Base-by-base conservation (phyloP, 2,797 vertebrate genomes). In the Rhinoraja longicauda region DNA sequence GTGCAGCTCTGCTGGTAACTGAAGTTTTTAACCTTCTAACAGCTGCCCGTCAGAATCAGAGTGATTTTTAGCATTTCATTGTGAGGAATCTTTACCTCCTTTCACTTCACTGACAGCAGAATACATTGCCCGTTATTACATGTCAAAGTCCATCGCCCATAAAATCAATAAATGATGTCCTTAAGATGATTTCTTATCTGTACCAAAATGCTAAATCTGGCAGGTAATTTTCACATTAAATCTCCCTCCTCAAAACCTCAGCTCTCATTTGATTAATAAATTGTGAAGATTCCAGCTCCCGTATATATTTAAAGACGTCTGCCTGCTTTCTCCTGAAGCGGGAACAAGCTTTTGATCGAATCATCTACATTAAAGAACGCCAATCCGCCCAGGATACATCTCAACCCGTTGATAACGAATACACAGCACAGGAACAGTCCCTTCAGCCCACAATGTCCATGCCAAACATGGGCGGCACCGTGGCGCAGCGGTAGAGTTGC, bases 171-270 rank as follows among this genome's bases (percentile, higher is more conserved):
- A 92, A 73, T 92, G 67, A 75, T 17, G 70, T 45, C 90, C 72
- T 53, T 92, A 45, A 75, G 70, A 57, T 75, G 90, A 92, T 92
- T 92, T 92, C 70, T 75, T 92, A 92, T 75, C 90, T 73, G 36
- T 57, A 24, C 36, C 72, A 73, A 92, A 92, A 92, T 72, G 70
- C 90, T 92, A 75, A 92, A 75, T 72, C 64, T 91, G 90, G 64
- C 90, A 91, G 90, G 70, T 88, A 88, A 88, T 91, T 72, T 73
- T 91, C 53, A 91, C 64, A 73, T 73, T 72, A 73, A 72, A 91
- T 73, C 21, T 91, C 90, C 39, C 90, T 26, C 39, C 67, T 53
- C n/a, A 19, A 0, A 19, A 62, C 29, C 62, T 64, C 64, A 32
- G 59, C 67, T 32, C 59, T 67, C 84, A 88, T 88, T 88, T 88